Conservation (phyloP, 2,113 vertebrate species). For the Eudyptes chrysolophus region DNA sequence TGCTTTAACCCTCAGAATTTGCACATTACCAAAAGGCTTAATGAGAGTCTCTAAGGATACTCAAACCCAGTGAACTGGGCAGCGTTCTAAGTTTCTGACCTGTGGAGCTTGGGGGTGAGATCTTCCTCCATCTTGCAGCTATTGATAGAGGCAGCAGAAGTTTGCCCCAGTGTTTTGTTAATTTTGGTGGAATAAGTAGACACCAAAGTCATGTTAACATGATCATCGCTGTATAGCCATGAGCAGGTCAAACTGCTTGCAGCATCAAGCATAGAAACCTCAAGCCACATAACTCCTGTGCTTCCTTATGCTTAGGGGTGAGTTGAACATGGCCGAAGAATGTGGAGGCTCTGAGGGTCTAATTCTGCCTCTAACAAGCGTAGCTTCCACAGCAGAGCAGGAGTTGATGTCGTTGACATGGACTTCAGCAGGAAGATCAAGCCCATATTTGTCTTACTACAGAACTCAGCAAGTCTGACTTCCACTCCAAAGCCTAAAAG, state of each 20-base stretch:
- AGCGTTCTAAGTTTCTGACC: background rate
- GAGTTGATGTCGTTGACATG: background rate
- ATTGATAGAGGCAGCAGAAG: background rate
- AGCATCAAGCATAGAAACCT: background rate
- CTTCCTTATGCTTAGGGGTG: background rate
- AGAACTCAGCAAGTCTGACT: background rate
- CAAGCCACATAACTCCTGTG: background rate
- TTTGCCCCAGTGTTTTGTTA: background rate
- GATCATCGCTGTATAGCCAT: rapidly evolving
- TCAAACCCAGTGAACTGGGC: background rate
- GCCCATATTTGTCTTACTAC: background rate
- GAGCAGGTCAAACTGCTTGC: background rate
- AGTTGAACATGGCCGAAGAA: background rate
- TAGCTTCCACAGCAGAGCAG: background rate
- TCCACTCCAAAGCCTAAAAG: background rate
- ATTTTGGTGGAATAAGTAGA: background rate
- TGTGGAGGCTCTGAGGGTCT: background rate
- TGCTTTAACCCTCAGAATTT: background rate
- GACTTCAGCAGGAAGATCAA: background rate
- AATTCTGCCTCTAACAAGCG: background rate
- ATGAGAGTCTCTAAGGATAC: background rate
- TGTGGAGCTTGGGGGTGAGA: background rate
- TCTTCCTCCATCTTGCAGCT: background rate
- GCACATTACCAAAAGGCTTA: background rate
- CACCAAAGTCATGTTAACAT: background rate